A percentile compares a stretch with the other conserved stretches of the same genome.
phyloP scores from a whole-genome alignment of 2,113 vertebrate genomes.

The Lepus timidus region DNA sequence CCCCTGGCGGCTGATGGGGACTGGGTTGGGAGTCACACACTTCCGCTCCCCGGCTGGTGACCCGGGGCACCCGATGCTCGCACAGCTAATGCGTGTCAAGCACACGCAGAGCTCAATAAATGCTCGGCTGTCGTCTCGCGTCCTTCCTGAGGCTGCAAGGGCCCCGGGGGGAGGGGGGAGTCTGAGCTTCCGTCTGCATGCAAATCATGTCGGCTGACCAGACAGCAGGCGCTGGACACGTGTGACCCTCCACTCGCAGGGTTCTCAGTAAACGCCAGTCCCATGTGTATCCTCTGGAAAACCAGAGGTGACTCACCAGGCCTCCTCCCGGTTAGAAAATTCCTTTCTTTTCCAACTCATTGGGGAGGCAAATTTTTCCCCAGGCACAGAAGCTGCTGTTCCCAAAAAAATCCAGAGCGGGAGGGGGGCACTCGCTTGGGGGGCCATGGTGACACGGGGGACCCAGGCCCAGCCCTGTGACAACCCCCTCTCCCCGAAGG shows the following conservation, averaged over 20 bases:
- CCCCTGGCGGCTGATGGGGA: rapidly evolving
- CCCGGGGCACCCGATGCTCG: not conserved
- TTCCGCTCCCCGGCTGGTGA: not conserved
- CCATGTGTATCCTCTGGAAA: constrained; percentile 67
- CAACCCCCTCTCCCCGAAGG: not conserved
- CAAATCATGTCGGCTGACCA: not conserved
- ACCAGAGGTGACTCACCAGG: constrained; percentile 65
- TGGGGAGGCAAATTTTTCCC: not conserved
- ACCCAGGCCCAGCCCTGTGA: not conserved
- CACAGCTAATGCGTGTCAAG: not conserved
- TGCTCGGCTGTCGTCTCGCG: not conserved
- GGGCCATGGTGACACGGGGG: not conserved
- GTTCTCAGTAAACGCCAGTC: constrained; percentile 18
- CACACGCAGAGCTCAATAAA: not conserved
- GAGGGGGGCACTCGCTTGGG: not conserved
- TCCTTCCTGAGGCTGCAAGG: not conserved
- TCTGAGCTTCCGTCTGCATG: not conserved
- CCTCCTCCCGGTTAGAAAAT: constrained; percentile 32
- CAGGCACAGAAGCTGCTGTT: constrained; percentile 10
- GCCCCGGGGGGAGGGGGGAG: not conserved
- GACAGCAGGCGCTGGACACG: not conserved
- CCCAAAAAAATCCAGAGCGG: not conserved
- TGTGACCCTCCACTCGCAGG: not conserved
- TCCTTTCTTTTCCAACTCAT: constrained; percentile 46
- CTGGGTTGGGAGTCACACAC: not conserved